Conservation (phyloP, 1,140 invertebrate genomes). For the Plectus sambesii region DNA sequence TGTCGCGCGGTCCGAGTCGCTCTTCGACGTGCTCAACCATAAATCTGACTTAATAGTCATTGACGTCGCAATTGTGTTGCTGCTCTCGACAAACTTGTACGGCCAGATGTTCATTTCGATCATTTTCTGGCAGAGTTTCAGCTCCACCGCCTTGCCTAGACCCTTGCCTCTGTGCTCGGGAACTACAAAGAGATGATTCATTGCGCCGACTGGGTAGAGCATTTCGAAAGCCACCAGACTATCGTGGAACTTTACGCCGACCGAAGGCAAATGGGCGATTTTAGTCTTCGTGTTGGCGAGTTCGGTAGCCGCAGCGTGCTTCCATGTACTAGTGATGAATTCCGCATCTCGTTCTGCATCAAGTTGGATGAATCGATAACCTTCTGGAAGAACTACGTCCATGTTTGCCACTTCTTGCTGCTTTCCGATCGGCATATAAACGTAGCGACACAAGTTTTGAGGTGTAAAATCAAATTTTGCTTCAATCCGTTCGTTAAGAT, state of each 20-base stretch:
- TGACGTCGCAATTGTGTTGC: no score
- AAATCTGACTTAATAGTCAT: no score
- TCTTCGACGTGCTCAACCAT: no score
- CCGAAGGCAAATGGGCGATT: conserved; percentile 15
- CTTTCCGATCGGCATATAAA: no score
- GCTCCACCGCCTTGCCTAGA: conserved; percentile 23
- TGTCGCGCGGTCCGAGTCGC: no score
- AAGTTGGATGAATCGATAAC: conserved; percentile 17
- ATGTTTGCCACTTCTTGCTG: conserved; percentile 6
- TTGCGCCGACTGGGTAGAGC: conserved; percentile 17
- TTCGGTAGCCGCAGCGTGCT: conserved; percentile 18
- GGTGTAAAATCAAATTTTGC: no score
- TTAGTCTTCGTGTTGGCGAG: conserved; percentile 21
- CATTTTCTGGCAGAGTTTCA: conserved; percentile 17
- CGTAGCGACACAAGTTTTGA: no score
- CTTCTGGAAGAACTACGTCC: conserved; percentile 12
- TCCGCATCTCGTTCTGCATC: conserved; percentile 17
- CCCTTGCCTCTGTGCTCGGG: conserved; percentile 18
- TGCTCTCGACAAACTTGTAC: no score
- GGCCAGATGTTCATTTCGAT: no score
- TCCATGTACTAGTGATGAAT: conserved; percentile 20
- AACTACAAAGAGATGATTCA: conserved; percentile 21
- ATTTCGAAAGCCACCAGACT: conserved; percentile 22
- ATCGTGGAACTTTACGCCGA: conserved; percentile 8
- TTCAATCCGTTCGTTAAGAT: no score